Percentiles rank a stretch among this genome's conserved stretches.
Evolutionary conservation across 2,888 invertebrate species (phyloP).

Genomic region (Spialia ferax): DNA sequence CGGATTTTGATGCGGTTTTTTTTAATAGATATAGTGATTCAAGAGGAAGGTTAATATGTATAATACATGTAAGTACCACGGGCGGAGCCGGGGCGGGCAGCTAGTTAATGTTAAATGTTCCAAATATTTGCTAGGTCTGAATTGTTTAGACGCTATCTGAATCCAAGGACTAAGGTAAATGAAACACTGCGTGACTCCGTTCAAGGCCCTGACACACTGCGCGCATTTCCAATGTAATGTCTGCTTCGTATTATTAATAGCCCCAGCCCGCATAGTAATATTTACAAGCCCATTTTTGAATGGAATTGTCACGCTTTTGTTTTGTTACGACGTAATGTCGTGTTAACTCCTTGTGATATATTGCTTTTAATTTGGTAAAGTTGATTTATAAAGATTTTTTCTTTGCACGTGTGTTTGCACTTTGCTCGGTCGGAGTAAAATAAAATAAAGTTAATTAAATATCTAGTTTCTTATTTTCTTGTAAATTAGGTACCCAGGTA

Average conservation of each 20-base stretch:
- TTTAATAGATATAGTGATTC: no score
- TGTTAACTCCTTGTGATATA: conserved; percentile 14
- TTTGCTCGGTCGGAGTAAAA: neutral
- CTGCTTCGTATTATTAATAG: conserved; percentile 46
- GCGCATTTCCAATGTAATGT: conserved; percentile 41
- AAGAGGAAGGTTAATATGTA: no score
- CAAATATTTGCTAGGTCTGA: neutral
- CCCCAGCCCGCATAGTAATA: conserved; percentile 25
- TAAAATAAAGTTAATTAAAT: neutral
- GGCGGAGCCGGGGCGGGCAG: no score
- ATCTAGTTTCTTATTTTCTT: no score
- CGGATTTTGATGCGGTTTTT: no score
- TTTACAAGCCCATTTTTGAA: conserved; percentile 26
- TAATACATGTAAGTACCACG: no score
- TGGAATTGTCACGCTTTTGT: conserved; percentile 27
- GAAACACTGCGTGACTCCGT: conserved; percentile 41
- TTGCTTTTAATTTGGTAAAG: neutral
- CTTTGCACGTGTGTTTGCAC: neutral
- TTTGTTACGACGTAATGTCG: conserved; percentile 24
- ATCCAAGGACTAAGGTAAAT: conserved; percentile 40
- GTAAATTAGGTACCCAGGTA: no score
- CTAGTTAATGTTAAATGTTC: neutral
- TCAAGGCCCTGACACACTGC: conserved; percentile 41
- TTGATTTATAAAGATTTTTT: neutral
- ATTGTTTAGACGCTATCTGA: conserved; percentile 2